Base-by-base conservation (phyloP, 2,797 vertebrate genomes). In the Zonotrichia albicollis region DNA sequence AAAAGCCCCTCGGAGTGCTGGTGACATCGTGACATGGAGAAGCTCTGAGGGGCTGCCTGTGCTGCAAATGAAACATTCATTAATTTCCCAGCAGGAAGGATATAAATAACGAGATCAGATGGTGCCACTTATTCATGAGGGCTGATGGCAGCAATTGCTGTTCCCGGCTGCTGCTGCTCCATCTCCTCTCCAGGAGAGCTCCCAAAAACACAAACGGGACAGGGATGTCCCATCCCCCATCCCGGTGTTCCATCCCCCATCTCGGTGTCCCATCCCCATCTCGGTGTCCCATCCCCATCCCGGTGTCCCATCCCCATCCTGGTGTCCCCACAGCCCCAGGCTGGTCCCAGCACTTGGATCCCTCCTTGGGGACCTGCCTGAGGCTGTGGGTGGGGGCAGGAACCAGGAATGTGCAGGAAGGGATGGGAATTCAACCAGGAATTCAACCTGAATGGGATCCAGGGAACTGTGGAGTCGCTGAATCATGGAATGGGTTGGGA, bases 11-110 rank as follows among this genome's bases (percentile, higher is more conserved):
- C 2, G 38, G 21, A n/a, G 17, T 22, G 71, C 27, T 8, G 67
- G 11, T 90, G 94, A 55, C 84, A 60, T 6, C 30, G 89, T 14
- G 75, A 43, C 23, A 13, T 16, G 51, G 73, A 84, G 66, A 61
- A 7, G 66, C 71, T 29, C 80, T 54, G 45, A 48, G 2, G 19
- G 93, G 65, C 85, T 84, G 91, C 89, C 78, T n/a, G 87, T 20
- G 90, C 95, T 68, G 62, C 77, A 36, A 84, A 75, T 27, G 62
- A 80, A 74, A 93, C 96, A 77, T 89, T 96, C 96, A 97, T 97
- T 96, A 97, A 97, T 97, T 97, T 96, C 68, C 95, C 96, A 94
- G 97, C 96, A 96, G 97, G 96, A 95, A 95, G 91, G 90, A 94
- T 96, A 95, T 95, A 97, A 97, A 97, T 97, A 97, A 95, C 84